phyloP scores from a whole-genome alignment of 1,140 invertebrate genomes.

The Lucilia cuprina region DNA sequence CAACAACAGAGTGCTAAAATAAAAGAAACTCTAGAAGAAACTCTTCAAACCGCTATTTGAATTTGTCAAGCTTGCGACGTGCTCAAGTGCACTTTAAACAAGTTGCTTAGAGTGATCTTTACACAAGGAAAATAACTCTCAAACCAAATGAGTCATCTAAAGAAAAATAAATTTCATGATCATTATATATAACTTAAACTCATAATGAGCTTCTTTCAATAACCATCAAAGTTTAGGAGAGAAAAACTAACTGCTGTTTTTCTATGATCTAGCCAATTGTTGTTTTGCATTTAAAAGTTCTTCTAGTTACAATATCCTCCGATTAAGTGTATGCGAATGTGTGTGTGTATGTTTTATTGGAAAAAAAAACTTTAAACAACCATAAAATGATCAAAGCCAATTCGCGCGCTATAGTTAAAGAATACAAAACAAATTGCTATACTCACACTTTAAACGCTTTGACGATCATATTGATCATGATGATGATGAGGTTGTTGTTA shows the following conservation, averaged over 20 bases:
- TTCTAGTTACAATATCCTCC: not conserved
- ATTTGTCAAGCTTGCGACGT: slow-evolving; percentile 30
- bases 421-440: slow-evolving; percentile 21
- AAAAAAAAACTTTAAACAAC: slow-evolving; percentile 33
- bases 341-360: not conserved
- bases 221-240: not conserved
- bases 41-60: slow-evolving; percentile 24
- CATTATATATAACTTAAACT: not conserved
- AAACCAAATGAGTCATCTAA: slow-evolving; percentile 17
- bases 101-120: not conserved
- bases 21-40: not conserved
- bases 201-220: not conserved
- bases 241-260: not conserved
- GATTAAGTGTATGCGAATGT: not conserved
- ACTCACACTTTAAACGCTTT: not conserved
- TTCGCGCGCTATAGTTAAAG: slow-evolving; percentile 23
- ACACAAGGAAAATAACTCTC: not conserved
- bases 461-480: not conserved
- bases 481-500: not conserved
- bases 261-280: not conserved
- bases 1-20: not conserved
- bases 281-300: not conserved
- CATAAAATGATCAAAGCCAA: slow-evolving; percentile 31
- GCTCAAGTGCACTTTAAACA: slow-evolving; percentile 11
- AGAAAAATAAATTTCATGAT: not conserved